A percentile compares a stretch with the other conserved stretches of the same genome.
These are phyloP conservation scores for Probosciger aterrimus DNA, from an alignment of 2,113 vertebrate species.

Conservation along the genomic window DNA sequence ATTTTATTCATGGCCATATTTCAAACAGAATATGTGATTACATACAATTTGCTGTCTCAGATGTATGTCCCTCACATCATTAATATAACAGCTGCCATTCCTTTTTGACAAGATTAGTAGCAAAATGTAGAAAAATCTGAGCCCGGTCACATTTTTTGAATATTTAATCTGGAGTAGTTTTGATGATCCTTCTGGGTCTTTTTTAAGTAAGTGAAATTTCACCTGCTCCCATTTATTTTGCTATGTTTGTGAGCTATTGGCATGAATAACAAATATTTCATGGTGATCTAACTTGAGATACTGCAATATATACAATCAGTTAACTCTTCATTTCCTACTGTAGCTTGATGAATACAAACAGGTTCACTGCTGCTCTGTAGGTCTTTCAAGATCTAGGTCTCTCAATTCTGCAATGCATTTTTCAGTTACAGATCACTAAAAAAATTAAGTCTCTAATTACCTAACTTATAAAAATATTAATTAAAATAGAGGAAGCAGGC, in stretches of 20 bases:
- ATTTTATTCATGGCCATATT: background rate
- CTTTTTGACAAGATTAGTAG: background rate
- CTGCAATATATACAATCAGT: background rate
- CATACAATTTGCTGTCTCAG: background rate
- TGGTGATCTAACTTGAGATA: background rate
- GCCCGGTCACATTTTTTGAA: background rate
- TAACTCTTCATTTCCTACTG: background rate
- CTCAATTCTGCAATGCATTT: background rate
- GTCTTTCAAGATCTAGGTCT: background rate
- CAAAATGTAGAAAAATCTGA: background rate
- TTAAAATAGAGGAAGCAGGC: background rate
- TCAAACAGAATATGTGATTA: background rate
- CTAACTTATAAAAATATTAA: background rate
- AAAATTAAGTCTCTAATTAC: background rate
- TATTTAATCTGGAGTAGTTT: background rate
- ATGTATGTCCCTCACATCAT: background rate
- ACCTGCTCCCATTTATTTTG: background rate
- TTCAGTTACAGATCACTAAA: background rate
- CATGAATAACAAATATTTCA: background rate
- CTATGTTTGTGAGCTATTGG: background rate
- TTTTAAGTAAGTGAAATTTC: background rate
- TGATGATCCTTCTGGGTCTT: background rate
- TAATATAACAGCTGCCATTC: background rate
- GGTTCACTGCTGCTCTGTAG: background rate
- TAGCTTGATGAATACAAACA: background rate